These are phyloP conservation scores for Globia sparganii DNA, from an alignment of 2,888 invertebrate genomes.

Conservation along the genomic window DNA sequence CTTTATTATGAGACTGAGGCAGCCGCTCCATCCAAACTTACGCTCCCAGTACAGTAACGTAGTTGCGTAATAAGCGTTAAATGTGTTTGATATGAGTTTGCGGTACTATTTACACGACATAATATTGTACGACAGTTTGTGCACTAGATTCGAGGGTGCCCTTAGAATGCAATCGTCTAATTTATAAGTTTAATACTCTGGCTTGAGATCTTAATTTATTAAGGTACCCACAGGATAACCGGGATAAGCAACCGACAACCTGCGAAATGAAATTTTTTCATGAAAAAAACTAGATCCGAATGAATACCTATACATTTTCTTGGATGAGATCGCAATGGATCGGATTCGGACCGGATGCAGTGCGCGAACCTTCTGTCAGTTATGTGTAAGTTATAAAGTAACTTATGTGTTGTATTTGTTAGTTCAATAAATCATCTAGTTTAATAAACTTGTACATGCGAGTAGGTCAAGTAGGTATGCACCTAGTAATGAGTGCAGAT, in stretches of 20 bases:
- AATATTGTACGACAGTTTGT: too few species aligned
- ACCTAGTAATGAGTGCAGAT: not conserved
- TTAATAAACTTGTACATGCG: not conserved
- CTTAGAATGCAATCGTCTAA: too few species aligned
- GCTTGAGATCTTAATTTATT: too few species aligned
- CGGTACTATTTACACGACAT: too few species aligned
- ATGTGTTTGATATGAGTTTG: too few species aligned
- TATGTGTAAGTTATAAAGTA: not conserved
- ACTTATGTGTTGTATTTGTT: not conserved
- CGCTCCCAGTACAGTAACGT: too few species aligned
- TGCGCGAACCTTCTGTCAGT: not conserved
- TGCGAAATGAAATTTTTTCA: not conserved
- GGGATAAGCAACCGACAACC: not conserved
- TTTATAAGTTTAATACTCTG: too few species aligned
- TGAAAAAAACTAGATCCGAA: not conserved
- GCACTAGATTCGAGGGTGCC: too few species aligned
- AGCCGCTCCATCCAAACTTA: too few species aligned
- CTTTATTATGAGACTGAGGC: too few species aligned
- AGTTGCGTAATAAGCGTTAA: too few species aligned
- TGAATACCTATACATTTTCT: not conserved
- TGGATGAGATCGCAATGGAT: not conserved
- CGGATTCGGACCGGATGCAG: not conserved
- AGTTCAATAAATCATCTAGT: not conserved
- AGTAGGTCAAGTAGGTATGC: not conserved
- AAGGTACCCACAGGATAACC: too few species aligned